A percentile compares a stretch with the other conserved stretches of the same genome.
phyloP scores from a whole-genome alignment of 2,113 vertebrate species.

The Muntiacus muntjak region DNA sequence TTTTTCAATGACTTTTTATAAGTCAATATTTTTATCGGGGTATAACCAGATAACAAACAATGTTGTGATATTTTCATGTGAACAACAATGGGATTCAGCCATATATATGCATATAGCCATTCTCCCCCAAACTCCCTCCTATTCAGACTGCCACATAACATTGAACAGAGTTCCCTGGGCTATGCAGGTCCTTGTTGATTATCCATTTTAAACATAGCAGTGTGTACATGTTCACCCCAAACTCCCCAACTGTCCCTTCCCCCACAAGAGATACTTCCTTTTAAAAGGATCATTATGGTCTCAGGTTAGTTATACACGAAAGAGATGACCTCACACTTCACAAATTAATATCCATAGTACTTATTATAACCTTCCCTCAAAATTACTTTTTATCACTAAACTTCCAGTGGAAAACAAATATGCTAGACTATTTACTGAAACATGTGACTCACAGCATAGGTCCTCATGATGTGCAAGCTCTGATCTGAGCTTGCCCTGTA shows the following conservation, averaged over 20 bases:
- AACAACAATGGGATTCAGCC: neutral
- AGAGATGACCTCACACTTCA: neutral
- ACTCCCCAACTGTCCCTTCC: neutral
- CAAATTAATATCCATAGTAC: neutral
- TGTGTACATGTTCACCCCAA: neutral
- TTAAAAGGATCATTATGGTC: neutral
- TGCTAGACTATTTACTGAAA: neutral
- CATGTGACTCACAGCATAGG: neutral
- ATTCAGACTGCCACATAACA: neutral
- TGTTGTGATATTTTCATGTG: neutral
- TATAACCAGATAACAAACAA: neutral
- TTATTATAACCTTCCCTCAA: neutral
- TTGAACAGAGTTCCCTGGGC: neutral
- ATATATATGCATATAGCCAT: neutral
- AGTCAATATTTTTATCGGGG: neutral
- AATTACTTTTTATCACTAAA: neutral
- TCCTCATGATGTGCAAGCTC: neutral
- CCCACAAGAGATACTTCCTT: neutral
- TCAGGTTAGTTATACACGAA: neutral
- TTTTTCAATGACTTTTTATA: neutral
- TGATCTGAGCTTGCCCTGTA: neutral
- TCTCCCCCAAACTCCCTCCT: neutral
- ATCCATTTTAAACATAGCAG: neutral
- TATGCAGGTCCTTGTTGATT: neutral
- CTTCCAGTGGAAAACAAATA: neutral